Base-by-base conservation (phyloP, 2,113 vertebrate species). In the Rissa tridactyla region DNA sequence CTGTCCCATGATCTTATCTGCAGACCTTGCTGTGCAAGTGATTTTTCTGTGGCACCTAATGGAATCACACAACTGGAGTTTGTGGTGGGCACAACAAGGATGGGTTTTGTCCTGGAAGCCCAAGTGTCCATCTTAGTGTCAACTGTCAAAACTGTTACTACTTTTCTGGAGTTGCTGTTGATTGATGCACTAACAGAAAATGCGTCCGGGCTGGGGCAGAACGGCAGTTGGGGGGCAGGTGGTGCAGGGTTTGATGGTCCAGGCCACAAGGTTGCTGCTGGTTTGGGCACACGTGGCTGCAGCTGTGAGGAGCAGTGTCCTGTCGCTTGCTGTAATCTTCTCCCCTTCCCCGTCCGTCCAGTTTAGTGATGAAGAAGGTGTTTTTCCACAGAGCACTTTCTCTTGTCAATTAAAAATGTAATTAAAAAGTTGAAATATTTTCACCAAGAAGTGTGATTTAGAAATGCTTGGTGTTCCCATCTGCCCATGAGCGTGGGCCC, bases 401-500 rank as follows among this genome's bases (percentile, higher is more conserved):
- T 29, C 19, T 86, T 84, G 66, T 27, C 21, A n/a, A 32, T 61
- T 25, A 81, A 47, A 81, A 62, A 38, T 4, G 6, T 51, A 29
- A 36, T 66, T 40, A 25, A 46, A 51, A 72, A 58, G 21, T 44
- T 10, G 20, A 57, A 44, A 27, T 44, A 15, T 26, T 44, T 76
- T 69, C 11, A 30, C 29, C 30, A 21, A n/a, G 44, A 57, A 76
- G 36, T 3, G 5, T 38, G 30, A 17, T 68, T 73, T 75, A 61
- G 44, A 49, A 36, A 49, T 27, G 22, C 11, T 27, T 36, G 4
- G 2, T 21, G 42, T 18, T 46, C 70, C 70, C 54, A 29, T 52
- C 20, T 1, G 2, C 27, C n/a, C 29, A 5, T 0, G 13, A n/a
- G 29, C 5, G 2, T 25, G 38, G 54, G 55, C 32, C 64, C 36